phyloP scores from a whole-genome alignment of 2,797 vertebrate genomes.

The Cirrhinus molitorella region DNA sequence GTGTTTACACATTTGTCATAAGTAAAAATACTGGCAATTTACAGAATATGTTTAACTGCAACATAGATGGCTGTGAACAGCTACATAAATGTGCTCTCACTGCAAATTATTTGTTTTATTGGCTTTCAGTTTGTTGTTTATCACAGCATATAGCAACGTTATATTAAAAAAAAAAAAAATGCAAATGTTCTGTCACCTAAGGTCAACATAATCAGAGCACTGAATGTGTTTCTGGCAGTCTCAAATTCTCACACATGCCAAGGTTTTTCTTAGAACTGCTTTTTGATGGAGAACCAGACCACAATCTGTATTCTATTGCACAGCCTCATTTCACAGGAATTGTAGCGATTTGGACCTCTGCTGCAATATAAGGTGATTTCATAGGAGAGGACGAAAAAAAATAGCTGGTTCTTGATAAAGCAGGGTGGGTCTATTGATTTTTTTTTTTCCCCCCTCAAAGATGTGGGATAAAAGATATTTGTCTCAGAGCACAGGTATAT shows the following conservation, averaged over 20 bases:
- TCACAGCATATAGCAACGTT: not conserved
- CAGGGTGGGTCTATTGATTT: constrained; percentile 73
- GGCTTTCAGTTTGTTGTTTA: not conserved
- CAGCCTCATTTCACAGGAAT: constrained; percentile 39
- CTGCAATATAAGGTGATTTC: constrained; percentile 56
- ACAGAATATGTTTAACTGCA: not conserved
- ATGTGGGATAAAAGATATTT: constrained; percentile 68
- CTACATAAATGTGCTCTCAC: constrained; percentile 13
- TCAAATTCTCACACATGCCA: constrained; percentile 17
- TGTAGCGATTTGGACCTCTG: constrained; percentile 48
- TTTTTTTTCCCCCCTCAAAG: constrained; percentile 60
- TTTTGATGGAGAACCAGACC: constrained; percentile 29
- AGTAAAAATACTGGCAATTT: constrained; percentile 12
- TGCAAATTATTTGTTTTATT: constrained; percentile 6
- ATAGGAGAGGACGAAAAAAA: constrained; percentile 60
- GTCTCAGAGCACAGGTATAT: constrained; percentile 61
- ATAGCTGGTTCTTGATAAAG: constrained; percentile 60
- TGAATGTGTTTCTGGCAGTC: constrained; percentile 7
- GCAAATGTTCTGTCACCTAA: not conserved
- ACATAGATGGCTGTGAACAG: constrained; percentile 8
- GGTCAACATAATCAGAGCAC: constrained; percentile 28
- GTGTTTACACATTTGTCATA: constrained; percentile 6
- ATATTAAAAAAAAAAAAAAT: not conserved
- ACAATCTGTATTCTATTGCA: constrained; percentile 33
- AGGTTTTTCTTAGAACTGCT: constrained; percentile 32